Conservation (phyloP, 2,797 vertebrate genomes). For the Urocyon cinereoargenteus region DNA sequence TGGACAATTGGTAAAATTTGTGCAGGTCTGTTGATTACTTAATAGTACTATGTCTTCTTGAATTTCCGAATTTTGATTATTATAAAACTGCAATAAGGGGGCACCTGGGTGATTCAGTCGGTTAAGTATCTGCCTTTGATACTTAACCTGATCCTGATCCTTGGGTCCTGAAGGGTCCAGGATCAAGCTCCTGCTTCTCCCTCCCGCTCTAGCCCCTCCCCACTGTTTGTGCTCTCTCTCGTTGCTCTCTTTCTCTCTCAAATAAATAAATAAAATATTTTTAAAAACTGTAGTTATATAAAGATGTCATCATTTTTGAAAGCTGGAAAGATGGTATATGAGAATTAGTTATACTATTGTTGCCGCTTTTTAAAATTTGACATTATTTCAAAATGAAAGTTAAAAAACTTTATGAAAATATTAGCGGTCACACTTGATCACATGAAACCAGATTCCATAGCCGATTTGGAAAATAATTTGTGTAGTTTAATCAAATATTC, state of each 20-base stretch:
- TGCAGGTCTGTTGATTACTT: neutral
- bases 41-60: neutral
- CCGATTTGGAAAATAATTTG: neutral
- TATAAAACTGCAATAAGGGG: neutral
- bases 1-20: neutral
- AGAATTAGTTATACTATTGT: neutral
- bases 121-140: neutral
- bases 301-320: neutral
- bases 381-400: slow-evolving; percentile 13
- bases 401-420: neutral
- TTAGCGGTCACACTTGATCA: neutral
- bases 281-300: neutral
- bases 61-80: neutral
- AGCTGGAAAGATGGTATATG: neutral
- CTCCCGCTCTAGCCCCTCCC: neutral
- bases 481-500: neutral
- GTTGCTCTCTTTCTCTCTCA: neutral
- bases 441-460: neutral
- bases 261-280: neutral
- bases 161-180: neutral
- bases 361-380: neutral
- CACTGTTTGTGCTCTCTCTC: neutral
- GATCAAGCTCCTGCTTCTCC: neutral
- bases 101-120: accelerated
- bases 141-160: neutral